phyloP scores from a whole-genome alignment of 2,888 invertebrate genomes.

The Chloromyia formosa region DNA sequence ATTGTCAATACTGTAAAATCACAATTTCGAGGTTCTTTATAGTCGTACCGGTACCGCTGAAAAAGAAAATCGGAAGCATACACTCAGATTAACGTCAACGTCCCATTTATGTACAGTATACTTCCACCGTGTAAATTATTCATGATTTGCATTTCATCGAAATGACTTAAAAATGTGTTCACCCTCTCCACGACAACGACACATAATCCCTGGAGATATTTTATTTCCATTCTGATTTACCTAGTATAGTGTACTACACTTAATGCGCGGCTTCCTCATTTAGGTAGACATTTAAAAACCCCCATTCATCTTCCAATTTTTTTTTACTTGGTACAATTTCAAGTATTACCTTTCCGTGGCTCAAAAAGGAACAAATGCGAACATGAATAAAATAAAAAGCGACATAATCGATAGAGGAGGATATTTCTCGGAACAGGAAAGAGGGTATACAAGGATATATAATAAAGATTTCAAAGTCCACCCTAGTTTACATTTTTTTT shows the following conservation, averaged over 20 bases:
- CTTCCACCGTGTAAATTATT: conserved; percentile 45
- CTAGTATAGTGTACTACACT: conserved; percentile 11
- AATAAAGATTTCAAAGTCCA: conserved; percentile 8
- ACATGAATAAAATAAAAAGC: not conserved
- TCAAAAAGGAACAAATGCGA: not conserved
- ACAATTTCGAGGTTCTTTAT: no score
- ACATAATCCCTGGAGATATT: conserved; percentile 48
- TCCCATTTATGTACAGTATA: no score
- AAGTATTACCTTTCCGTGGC: not conserved
- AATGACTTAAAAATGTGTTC: conserved; percentile 48
- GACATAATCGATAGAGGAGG: not conserved
- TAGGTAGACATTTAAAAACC: conserved; percentile 21
- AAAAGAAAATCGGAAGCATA: not conserved
- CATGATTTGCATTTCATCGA: conserved; percentile 46
- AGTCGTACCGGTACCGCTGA: no score
- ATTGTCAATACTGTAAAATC: no score
- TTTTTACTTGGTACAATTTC: not conserved
- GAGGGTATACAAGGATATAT: not conserved
- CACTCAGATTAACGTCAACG: not conserved
- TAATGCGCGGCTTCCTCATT: conserved; percentile 16
- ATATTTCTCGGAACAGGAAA: conserved; percentile 5
- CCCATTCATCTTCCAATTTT: conserved; percentile 21
- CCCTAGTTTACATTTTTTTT: conserved; percentile 32
- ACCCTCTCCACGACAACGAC: conserved; percentile 42
- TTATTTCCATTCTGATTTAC: conserved; percentile 42